Evolutionary conservation across 1,140 invertebrate genomes (phyloP).

Genomic region (Lepidurus arcticus): DNA sequence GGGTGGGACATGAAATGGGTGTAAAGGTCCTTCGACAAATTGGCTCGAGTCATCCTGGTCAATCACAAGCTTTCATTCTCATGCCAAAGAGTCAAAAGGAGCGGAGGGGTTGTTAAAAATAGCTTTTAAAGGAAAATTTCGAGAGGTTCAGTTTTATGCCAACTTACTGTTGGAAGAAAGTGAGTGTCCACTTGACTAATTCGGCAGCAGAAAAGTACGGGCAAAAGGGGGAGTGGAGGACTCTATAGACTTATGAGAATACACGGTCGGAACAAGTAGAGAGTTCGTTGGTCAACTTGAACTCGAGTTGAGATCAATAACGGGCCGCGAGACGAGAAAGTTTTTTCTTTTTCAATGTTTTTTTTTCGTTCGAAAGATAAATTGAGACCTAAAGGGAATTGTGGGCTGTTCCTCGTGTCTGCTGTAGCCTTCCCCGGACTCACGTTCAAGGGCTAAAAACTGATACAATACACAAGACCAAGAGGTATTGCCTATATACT

Average conservation of each 20-base stretch:
- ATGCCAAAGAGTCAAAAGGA: not conserved
- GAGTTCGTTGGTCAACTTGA: not conserved
- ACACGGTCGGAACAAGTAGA: not conserved
- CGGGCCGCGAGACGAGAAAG: constrained; percentile 2
- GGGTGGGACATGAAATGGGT: too few relatives aligned
- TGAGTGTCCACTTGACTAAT: not conserved
- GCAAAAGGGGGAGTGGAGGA: not conserved
- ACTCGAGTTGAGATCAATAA: constrained; percentile 10
- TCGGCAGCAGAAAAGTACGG: not conserved
- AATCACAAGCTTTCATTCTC: too few relatives aligned
- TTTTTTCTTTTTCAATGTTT: not conserved
- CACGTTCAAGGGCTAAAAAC: not conserved
- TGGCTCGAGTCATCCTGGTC: too few relatives aligned
- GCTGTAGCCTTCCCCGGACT: not conserved
- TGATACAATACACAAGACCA: not conserved
- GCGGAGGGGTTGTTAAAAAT: not conserved
- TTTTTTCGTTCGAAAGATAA: not conserved
- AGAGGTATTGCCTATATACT: not conserved
- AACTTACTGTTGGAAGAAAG: not conserved
- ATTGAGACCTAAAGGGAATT: constrained; percentile 11
- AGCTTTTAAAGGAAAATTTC: not conserved
- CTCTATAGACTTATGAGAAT: not conserved
- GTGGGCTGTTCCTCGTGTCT: not conserved
- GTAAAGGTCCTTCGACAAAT: too few relatives aligned
- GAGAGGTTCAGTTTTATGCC: not conserved